Evolutionary conservation across 2,888 invertebrate genomes (phyloP), one percentile per base, ranked within the genome.

Genomic region (Cataglyphis livida): DNA sequence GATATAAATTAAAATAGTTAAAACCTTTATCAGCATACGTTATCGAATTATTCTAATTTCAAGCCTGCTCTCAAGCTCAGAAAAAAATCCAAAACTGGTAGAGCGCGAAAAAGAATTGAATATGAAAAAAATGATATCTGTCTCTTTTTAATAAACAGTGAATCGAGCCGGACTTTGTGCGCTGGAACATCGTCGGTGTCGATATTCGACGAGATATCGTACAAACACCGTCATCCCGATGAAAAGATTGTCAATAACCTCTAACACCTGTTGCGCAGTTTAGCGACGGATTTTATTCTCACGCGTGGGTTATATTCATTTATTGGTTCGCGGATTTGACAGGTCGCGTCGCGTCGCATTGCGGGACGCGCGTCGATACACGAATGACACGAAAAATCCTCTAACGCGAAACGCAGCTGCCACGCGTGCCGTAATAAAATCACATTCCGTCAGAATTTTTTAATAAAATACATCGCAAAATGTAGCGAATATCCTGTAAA

Each of bases 201-300:
- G 84, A 88, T 89, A 87, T 90, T 88, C 90, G 87, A 82, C 85
- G 88, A 90, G 88, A 89, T 87, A 90, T 87, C 89, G 84, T 85
- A 84, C 86, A 89, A 89, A 90, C 88, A 90, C 83, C 87, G 88
- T 90, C 87, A 90, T 90, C 83, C 88, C 84, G 89, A 88, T 85
- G 91, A 91, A 91, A 91, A 91, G 91, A 92, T 92, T 92, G 91
- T 92, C 92, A 92, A 92, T 90, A 91, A 79, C 78, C 78, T 79
- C 78, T 61, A 79, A 79, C 76, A 79, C 78, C 71, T 79, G 71
- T 83, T 81, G 71, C 84, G 82, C 84, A 82, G 86, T 88, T 87
- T 84, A 89, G 86, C 91, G 89, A 91, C 90, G 91, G 91, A 92
- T 93, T 93, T 92, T 92, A 92, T 92, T 90, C 91, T 85, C 88